Base-by-base conservation (phyloP, 2,888 invertebrate species). In the Apotomis betuletana region DNA sequence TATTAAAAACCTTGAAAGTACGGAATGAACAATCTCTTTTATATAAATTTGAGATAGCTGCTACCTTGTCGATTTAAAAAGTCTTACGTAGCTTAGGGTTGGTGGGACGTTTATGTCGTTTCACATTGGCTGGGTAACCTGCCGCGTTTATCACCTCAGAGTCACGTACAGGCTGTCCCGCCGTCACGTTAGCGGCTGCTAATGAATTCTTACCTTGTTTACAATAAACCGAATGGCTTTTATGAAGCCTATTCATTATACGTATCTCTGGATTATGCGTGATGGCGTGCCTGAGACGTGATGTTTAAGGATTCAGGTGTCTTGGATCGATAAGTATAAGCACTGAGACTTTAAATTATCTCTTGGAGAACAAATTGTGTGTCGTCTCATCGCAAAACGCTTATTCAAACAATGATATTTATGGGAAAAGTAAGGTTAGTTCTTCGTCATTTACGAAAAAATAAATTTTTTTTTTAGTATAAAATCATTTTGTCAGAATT, bases 131-230 rank as follows among this genome's bases (percentile, higher is more conserved):
- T 10, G 59, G 10, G 38, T 51, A 51, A 15, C n/a, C 57, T 8
- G 51, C 38, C 69, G 57, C 71, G 64, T 73, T 86, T 87, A 87
- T 87, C 87, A 88, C 88, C 87, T 87, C 79, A 75, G 78, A 86
- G 87, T 86, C 90, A 90, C 90, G 90, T 89, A 87, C 85, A 80
- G 75, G 79, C 77, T 73, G 81, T 77, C 79, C 79, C 78, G 80
- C 79, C 80, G 79, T 82, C 80, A 80, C 84, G 81, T 71, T 76
- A 70, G 65, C 81, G 78, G 74, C 70, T 77, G 82, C 84, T 90
- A 90, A 90, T 90, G 90, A 91, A 90, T 89, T 89, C 86, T 85
- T 83, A 85, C 85, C 83, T 85, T 90, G 90, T 91, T 90, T 90
- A 89, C 88, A 88, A 89, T 89, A 87, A 88, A 88, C 86, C 85